phyloP scores from a whole-genome alignment of 2,797 vertebrate species.

The Gastrophryne carolinensis region DNA sequence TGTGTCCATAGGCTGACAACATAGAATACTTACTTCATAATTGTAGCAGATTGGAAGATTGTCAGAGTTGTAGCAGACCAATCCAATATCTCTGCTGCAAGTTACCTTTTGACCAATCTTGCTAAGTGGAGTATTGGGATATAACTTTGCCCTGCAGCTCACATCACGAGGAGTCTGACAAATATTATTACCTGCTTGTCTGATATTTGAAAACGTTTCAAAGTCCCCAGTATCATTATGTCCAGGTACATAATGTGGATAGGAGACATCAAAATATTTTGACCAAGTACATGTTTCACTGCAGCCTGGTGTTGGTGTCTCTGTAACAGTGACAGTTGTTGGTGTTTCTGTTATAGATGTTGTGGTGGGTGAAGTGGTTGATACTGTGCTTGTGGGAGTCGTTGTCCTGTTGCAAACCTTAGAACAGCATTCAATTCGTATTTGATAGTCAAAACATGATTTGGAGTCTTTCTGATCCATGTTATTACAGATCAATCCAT shows the following conservation, averaged over 20 bases:
- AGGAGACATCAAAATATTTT: too few species aligned
- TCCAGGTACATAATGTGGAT: too few species aligned
- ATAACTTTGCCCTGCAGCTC: conserved; percentile 56
- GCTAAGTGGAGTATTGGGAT: neutral
- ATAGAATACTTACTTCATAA: conserved; percentile 28
- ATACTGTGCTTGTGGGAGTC: neutral
- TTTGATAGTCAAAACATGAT: conserved; percentile 75
- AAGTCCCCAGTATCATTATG: too few species aligned
- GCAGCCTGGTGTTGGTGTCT: neutral
- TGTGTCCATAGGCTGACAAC: neutral
- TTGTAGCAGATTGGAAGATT: conserved; percentile 24
- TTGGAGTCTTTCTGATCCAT: conserved; percentile 57
- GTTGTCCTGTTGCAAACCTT: neutral
- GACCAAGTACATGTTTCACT: too few species aligned
- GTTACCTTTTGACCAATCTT: conserved; percentile 50
- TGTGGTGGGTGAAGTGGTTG: rapidly evolving
- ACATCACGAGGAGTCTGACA: conserved; percentile 53
- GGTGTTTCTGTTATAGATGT: neutral
- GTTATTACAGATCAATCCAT: conserved; percentile 8
- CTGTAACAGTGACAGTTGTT: neutral
- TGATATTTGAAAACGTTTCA: too few species aligned
- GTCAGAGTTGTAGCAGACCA: conserved; percentile 11
- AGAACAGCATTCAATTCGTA: conserved; percentile 69
- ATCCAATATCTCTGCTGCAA: conserved; percentile 39
- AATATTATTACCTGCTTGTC: too few species aligned